Base-by-base conservation (phyloP, 2,113 vertebrate genomes). In the Thinocorus orbignyianus region DNA sequence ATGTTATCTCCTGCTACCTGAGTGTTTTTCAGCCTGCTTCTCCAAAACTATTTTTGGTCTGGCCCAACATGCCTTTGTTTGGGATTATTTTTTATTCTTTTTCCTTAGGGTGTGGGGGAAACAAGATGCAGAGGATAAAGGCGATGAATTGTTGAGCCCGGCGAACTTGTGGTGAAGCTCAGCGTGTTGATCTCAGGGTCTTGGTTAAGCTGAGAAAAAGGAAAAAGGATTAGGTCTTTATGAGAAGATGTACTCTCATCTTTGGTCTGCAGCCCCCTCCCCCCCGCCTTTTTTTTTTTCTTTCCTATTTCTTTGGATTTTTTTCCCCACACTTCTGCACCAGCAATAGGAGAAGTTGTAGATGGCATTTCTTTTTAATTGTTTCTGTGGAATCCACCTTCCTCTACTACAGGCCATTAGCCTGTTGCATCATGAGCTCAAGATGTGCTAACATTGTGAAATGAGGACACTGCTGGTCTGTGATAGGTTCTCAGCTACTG, bases 1-100 rank as follows among this genome's bases (percentile, higher is more conserved):
- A 96, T 96, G 69, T 93, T 97, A 96, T 94, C 93, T 94, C 39
- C 71, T 90, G 90, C 94, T 97, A 96, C 94, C 91, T 96, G 93
- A 96, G 89, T 93, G 81, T 37, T 92, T 94, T 96, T 92, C 91
- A 72, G 94, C 77, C 86, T 91, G 65, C 81, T 83, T 92, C 80
- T 97, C 94, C 92, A 87, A 69, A 93, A 88, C 88, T 92, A 77
- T 95, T 96, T 92, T 91, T 96, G 85, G 52, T 93, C 74, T 77
- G 84, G 77, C 76, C 17, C 62, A 70, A 54, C 33, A 4, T 79
- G 52, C 69, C 84, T 95, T 93, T 95, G 55, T 95, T 88, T 61
- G 52, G 80, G 68, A 42, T 71, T 55, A 66, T 80, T 81, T 85
- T 85, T 69, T 20, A 46, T 14, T 7, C 13, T 62, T 57, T 74